Base-by-base conservation (phyloP, 1,140 invertebrate species). In the Papilio polytes region DNA sequence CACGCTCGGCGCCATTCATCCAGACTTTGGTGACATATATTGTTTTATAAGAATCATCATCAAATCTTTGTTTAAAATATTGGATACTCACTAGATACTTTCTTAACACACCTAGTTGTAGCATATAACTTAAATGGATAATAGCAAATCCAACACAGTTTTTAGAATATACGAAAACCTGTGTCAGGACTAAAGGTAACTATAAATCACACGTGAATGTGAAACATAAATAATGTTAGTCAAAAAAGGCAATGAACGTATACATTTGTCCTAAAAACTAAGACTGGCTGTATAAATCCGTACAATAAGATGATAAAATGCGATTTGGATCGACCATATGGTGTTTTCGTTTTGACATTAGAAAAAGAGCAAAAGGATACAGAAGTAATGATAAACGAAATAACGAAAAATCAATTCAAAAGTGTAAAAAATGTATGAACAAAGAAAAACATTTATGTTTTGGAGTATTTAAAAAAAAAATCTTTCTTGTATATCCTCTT, bases 1-100 rank as follows among this genome's bases (percentile, higher is more conserved):
- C 63, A 70, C 36, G 13, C 63, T 36, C 63, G 26, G 63, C 63
- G 63, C 63, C 63, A 70, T 63, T 63, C 12, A 13, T 70, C 26
- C 63, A 31, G 63, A 70, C 63, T 22, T 66, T 31, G 26, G 20
- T 70, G 63, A 36, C 63, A 12, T 9, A 56, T 31, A 0, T 70
- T 70, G 12, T 70, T 22, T 70, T 12, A 4, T 22, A 63, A 41
- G 36, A 41, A 41, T 8, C 6, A 8, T 7, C 36, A 8, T 36
- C 36, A 36, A 3, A 36, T 36, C 36, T 36, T 36, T 41, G 36
- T 41, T 41, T 41, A 41, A 8, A 8, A 6, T 36, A 4, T 0
- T 41, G 36, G 7, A 8, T 8, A 8, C 0, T 41, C 0, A 41
- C 6, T 41, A 7, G 7, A 41, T 41, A 41, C 36, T 41, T 41